Evolutionary conservation across 2,113 vertebrate species (phyloP).

Genomic region (Lagopus leucura): DNA sequence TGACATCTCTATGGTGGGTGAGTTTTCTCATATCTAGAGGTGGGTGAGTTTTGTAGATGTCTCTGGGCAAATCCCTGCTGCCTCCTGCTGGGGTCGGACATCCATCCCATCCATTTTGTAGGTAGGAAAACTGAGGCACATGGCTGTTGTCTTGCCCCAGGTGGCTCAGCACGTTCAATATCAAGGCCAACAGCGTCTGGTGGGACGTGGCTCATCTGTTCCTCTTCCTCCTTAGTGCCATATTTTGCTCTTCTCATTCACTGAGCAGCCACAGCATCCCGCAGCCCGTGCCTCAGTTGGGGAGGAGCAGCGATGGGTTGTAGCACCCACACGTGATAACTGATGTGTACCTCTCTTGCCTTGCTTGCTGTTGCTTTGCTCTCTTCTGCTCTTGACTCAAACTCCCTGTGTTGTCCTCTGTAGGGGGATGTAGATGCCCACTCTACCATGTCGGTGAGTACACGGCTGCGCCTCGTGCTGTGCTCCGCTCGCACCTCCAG

Average conservation of each 20-base stretch:
- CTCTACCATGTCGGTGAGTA: conserved; percentile 81
- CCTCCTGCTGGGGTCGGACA: background rate
- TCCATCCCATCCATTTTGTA: background rate
- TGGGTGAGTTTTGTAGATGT: background rate
- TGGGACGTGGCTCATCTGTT: background rate
- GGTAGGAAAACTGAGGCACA: background rate
- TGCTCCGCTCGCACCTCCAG: background rate
- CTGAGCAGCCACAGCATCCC: background rate
- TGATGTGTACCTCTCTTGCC: background rate
- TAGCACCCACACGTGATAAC: background rate
- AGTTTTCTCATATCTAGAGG: background rate
- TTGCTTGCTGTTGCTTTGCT: background rate
- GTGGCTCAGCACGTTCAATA: background rate
- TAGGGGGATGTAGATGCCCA: conserved; percentile 75
- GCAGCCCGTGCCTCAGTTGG: rapidly evolving
- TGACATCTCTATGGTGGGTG: background rate
- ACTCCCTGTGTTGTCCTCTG: conserved; percentile 65
- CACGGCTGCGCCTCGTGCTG: background rate
- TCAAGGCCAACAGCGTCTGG: too few relatives aligned
- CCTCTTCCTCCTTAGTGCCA: background rate
- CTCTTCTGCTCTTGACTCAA: background rate
- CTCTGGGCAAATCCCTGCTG: background rate
- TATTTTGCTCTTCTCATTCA: background rate
- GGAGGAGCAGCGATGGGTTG: background rate
- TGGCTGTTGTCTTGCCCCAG: background rate